These are phyloP conservation scores for Coleophora deauratella DNA, from an alignment of 2,888 invertebrate species.

Conservation along the genomic window DNA sequence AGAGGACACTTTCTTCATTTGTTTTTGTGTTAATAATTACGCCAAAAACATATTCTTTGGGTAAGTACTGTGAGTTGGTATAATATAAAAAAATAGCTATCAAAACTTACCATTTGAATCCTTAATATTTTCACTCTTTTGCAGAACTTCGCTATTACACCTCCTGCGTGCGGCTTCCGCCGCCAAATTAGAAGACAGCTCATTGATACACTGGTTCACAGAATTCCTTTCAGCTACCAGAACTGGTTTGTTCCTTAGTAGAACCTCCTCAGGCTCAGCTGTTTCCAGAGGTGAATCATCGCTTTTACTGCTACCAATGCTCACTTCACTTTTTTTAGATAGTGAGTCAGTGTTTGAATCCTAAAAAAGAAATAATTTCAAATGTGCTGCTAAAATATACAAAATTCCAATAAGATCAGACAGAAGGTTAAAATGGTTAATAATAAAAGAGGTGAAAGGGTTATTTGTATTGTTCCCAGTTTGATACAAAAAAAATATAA, in stretches of 20 bases:
- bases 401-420: not conserved
- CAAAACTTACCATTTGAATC: constrained; percentile 41
- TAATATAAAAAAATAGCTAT: no score
- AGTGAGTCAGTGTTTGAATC: constrained; percentile 52
- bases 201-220: constrained; percentile 81
- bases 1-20: no score
- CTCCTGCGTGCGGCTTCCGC: constrained; percentile 57
- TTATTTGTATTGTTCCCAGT: no score
- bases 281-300: constrained; percentile 48
- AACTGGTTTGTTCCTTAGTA: constrained; percentile 50
- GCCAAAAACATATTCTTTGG: no score
- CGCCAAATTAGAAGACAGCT: constrained; percentile 75
- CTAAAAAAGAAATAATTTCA: constrained; percentile 24
- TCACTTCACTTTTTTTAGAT: constrained; percentile 55
- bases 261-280: constrained; percentile 52
- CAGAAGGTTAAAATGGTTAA: no score
- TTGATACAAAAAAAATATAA: no score
- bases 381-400: not conserved
- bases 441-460: no score
- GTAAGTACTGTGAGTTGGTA: no score
- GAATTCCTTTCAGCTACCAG: constrained; percentile 58
- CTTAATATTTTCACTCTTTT: constrained; percentile 54
- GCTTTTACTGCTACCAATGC: constrained; percentile 45
- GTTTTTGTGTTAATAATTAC: no score
- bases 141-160: constrained; percentile 68